phyloP scores from a whole-genome alignment of 2,113 vertebrate species.

The Syrmaticus mikado region DNA sequence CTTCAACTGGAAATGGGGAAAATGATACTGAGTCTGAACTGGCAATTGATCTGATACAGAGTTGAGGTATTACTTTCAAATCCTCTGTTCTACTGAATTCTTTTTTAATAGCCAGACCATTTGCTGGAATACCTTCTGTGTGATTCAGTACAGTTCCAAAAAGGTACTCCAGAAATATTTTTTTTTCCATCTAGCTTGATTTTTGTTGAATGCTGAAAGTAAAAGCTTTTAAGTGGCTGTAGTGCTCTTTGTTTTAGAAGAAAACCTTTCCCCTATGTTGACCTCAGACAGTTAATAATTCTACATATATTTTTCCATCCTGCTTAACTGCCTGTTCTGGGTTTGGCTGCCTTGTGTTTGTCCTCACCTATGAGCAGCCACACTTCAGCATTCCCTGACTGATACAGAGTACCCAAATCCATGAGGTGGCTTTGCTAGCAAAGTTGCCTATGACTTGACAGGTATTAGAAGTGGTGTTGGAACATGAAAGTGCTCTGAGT shows the following conservation, averaged over 20 bases:
- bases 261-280: not conserved
- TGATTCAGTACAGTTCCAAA: not conserved
- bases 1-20: not conserved
- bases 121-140: not conserved
- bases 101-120: not conserved
- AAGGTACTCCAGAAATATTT: not conserved
- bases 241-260: not conserved
- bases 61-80: not conserved
- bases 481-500: not conserved
- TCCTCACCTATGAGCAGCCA: not conserved
- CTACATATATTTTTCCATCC: not conserved
- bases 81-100: not conserved
- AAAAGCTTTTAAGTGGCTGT: not conserved
- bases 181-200: not conserved
- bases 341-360: not conserved
- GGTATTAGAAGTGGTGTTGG: accelerated
- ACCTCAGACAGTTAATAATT: not conserved
- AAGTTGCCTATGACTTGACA: accelerated
- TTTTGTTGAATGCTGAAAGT: not conserved
- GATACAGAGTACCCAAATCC: too few species aligned
- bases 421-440: not conserved
- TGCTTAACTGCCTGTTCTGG: not conserved
- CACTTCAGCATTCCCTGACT: not conserved
- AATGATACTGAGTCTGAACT: not conserved
- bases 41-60: not conserved